These are phyloP conservation scores for Lutjanus campechanus DNA, from an alignment of 2,797 vertebrate genomes.

Conservation along the genomic window DNA sequence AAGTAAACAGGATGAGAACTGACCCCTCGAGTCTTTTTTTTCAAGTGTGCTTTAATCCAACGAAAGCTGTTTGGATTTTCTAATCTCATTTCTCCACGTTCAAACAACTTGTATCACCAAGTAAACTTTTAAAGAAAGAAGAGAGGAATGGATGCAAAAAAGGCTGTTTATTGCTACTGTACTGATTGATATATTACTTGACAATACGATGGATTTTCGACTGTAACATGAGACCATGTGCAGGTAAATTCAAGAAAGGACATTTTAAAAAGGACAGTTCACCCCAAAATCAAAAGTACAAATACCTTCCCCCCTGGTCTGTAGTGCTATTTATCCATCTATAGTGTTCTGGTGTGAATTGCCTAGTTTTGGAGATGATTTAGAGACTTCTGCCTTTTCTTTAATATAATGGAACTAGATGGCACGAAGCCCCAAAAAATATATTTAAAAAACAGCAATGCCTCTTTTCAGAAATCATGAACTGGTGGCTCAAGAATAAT, in stretches of 20 bases:
- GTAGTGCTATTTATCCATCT: too few relatives aligned
- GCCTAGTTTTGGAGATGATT: too few relatives aligned
- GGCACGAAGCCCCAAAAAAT: too few relatives aligned
- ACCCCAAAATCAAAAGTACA: too few relatives aligned
- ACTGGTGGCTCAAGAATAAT: too few relatives aligned
- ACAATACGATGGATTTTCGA: background rate
- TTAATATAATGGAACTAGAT: too few relatives aligned
- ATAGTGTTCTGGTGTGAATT: too few relatives aligned
- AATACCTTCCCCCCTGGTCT: too few relatives aligned
- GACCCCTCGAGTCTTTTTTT: conserved; percentile 31
- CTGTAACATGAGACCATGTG: background rate
- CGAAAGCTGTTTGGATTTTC: background rate
- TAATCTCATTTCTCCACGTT: conserved; percentile 20
- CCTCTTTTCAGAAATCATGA: too few relatives aligned
- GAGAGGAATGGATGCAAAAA: background rate
- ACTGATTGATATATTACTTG: background rate
- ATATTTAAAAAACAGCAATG: too few relatives aligned
- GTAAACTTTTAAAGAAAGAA: background rate
- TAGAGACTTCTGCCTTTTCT: too few relatives aligned
- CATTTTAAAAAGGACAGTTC: background rate
- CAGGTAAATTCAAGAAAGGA: background rate
- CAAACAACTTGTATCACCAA: background rate
- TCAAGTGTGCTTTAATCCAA: conserved; percentile 11
- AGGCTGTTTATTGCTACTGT: background rate
- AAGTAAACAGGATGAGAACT: conserved; percentile 11